A percentile compares a stretch with the other conserved stretches of the same genome.
These are phyloP conservation scores for Numenius phaeopus DNA, from an alignment of 2,797 vertebrate genomes.

Conservation along the genomic window DNA sequence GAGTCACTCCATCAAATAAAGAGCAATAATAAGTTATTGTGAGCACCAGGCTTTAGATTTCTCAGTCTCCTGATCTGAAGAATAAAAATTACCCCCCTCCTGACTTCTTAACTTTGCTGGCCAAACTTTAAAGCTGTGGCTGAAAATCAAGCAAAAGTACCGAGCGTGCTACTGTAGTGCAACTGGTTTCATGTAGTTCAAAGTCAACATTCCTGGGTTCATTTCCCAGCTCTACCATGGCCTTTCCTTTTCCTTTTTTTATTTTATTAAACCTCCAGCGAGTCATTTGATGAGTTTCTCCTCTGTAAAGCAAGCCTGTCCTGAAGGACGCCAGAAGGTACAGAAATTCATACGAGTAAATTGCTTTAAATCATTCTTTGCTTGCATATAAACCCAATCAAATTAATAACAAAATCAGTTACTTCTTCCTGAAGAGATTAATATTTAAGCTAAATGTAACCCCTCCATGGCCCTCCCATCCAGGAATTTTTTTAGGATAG, in stretches of 20 bases:
- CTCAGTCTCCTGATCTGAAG: slow-evolving; percentile 47
- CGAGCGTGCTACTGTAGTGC: background rate
- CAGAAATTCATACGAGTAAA: background rate
- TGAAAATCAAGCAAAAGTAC: slow-evolving; percentile 54
- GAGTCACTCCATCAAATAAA: slow-evolving; percentile 71
- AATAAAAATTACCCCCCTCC: slow-evolving; percentile 66
- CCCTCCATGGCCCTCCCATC: background rate
- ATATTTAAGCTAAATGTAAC: background rate
- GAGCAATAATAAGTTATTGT: slow-evolving; percentile 70
- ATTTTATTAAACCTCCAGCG: background rate
- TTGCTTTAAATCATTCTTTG: background rate
- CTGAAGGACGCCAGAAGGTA: background rate
- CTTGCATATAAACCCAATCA: background rate
- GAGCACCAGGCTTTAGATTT: slow-evolving; percentile 56
- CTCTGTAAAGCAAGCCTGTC: background rate
- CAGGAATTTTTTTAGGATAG: background rate
- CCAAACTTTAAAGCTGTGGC: slow-evolving; percentile 64
- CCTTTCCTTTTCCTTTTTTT: background rate
- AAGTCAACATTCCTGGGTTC: slow-evolving; percentile 50
- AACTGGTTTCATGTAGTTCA: slow-evolving; percentile 58
- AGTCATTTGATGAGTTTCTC: background rate
- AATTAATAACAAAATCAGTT: background rate
- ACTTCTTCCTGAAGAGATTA: background rate
- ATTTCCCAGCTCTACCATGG: background rate
- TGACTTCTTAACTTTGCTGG: slow-evolving; percentile 64